These are phyloP conservation scores for Lepilemur ruficaudatus DNA, from an alignment of 2,797 vertebrate genomes.

Conservation along the genomic window DNA sequence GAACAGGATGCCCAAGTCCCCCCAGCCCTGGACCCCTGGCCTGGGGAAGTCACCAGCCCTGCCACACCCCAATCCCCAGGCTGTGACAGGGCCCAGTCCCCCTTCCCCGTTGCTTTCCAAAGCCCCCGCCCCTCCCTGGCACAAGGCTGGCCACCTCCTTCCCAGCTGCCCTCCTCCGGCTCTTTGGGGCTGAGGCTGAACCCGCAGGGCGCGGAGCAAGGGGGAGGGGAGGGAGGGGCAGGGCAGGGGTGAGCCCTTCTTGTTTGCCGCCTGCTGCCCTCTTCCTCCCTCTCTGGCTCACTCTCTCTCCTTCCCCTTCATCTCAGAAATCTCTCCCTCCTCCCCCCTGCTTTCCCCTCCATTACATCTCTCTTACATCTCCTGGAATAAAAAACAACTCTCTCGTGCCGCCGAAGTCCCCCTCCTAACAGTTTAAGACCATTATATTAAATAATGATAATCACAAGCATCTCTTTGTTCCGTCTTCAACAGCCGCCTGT, in stretches of 20 bases:
- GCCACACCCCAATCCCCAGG: rapidly evolving
- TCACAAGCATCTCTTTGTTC: slow-evolving; percentile 55
- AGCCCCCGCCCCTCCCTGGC: background rate
- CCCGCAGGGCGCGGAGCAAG: too few relatives aligned
- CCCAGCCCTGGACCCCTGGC: rapidly evolving
- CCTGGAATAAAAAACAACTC: slow-evolving; percentile 43
- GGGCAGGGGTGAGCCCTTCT: rapidly evolving
- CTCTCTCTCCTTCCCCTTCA: background rate
- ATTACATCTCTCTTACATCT: slow-evolving; percentile 47
- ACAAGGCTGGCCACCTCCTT: background rate
- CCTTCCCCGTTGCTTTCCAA: background rate
- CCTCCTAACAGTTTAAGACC: slow-evolving; percentile 64
- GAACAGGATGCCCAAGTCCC: background rate
- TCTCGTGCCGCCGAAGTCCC: background rate
- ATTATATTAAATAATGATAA: slow-evolving; percentile 71
- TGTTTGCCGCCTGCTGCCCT: background rate
- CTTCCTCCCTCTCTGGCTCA: background rate
- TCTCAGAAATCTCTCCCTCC: background rate
- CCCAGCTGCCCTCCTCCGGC: too few relatives aligned
- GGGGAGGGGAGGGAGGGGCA: rapidly evolving
- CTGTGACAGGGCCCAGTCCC: background rate
- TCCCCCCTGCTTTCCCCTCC: background rate
- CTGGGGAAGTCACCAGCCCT: background rate
- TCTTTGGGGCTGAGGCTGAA: background rate
- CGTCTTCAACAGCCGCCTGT: slow-evolving; percentile 62